Conservation (phyloP, 64 coral and sea anemone species). For the Orbicella faveolata region DNA sequence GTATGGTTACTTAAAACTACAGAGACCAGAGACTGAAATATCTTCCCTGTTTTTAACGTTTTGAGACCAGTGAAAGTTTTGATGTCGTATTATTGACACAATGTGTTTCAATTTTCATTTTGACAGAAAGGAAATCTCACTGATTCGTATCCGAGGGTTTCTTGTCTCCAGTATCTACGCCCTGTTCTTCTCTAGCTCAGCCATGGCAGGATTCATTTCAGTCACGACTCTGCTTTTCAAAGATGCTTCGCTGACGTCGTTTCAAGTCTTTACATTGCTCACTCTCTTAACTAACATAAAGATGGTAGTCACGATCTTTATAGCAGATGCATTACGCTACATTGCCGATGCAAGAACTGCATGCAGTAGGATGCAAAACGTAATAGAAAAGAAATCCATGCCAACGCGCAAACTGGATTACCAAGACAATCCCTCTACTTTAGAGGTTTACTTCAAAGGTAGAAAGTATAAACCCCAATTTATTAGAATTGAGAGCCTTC, state of each 20-base stretch:
- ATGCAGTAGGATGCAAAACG: background rate
- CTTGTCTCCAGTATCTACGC: conserved; percentile 33
- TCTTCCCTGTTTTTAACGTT: no score
- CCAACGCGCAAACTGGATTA: background rate
- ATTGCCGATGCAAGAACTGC: background rate
- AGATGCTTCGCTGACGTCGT: conserved; percentile 47
- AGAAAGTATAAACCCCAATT: background rate
- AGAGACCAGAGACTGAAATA: no score
- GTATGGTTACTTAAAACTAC: no score
- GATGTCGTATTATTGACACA: no score
- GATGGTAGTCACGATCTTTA: background rate
- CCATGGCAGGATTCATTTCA: conserved; percentile 15
- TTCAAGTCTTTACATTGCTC: conserved; percentile 60
- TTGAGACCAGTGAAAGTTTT: no score
- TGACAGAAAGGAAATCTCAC: conserved; percentile 26
- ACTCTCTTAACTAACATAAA: background rate
- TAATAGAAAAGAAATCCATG: background rate
- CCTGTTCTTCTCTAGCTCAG: background rate
- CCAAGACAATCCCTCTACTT: background rate
- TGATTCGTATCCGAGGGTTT: conserved; percentile 27
- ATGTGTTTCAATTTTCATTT: background rate
- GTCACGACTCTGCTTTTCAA: background rate
- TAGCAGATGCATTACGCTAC: background rate
- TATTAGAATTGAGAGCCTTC: conserved; percentile 13
- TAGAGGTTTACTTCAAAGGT: background rate